A percentile compares a stretch with the other conserved stretches of the same genome.
These are phyloP conservation scores for Remorina albescens DNA, from an alignment of 2,797 vertebrate genomes.

Conservation along the genomic window DNA sequence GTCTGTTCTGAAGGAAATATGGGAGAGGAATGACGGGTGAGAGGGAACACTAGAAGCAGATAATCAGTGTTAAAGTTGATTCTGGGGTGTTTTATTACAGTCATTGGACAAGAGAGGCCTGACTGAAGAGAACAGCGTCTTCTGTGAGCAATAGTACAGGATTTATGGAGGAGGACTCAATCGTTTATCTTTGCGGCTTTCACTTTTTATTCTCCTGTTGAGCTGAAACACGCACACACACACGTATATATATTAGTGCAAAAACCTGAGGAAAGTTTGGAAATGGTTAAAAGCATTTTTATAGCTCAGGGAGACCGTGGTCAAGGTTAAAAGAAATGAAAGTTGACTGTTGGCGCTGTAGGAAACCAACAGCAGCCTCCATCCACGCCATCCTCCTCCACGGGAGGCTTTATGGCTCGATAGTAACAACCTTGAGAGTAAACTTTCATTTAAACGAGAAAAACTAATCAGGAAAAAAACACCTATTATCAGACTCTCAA, in stretches of 20 bases:
- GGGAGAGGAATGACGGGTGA: conserved; percentile 47
- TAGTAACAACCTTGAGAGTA: background rate
- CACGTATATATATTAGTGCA: too few relatives aligned
- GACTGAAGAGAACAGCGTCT: background rate
- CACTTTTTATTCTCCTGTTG: background rate
- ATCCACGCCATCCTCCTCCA: too few relatives aligned
- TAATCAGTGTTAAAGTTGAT: background rate
- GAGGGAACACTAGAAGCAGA: conserved; percentile 7
- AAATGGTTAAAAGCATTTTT: background rate
- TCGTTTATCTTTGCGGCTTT: background rate
- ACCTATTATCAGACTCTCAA: too few relatives aligned
- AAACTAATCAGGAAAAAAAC: background rate
- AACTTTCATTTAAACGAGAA: background rate
- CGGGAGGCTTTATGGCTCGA: too few relatives aligned
- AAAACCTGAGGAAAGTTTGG: background rate
- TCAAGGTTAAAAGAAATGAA: too few relatives aligned
- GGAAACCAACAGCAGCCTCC: too few relatives aligned
- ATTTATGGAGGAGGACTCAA: background rate
- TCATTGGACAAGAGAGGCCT: conserved; percentile 4
- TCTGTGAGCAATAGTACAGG: background rate
- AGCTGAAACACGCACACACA: background rate
- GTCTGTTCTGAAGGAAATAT: conserved; percentile 56
- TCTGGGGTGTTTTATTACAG: conserved; percentile 12
- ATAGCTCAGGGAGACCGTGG: too few relatives aligned
- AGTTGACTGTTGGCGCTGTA: too few relatives aligned